phyloP scores from a whole-genome alignment of 2,888 invertebrate genomes.

The Tethea ocularis region DNA sequence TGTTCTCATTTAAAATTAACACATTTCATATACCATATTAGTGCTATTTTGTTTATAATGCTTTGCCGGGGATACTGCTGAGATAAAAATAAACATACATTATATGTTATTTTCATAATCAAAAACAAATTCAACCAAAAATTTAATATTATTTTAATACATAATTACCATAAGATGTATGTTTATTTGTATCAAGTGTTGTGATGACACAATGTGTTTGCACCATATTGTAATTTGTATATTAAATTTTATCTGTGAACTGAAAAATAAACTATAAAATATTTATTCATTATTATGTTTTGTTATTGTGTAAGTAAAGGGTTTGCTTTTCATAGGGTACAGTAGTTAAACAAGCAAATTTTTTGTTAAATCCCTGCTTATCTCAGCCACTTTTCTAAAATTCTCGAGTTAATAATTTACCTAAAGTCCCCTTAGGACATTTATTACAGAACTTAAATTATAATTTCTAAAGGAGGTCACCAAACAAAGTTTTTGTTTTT shows the following conservation, averaged over 20 bases:
- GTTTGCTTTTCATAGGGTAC: not conserved
- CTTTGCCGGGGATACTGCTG: slow-evolving; percentile 51
- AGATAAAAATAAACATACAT: slow-evolving; percentile 43
- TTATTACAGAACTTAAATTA: too few species aligned
- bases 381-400: not conserved
- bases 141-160: not conserved
- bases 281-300: not conserved
- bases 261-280: slow-evolving; percentile 7
- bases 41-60: slow-evolving; percentile 9
- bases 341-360: not conserved
- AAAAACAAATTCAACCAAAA: not conserved
- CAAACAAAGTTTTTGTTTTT: too few species aligned
- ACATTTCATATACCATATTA: not conserved
- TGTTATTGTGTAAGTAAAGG: not conserved
- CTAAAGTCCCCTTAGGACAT: too few species aligned
- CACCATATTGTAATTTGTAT: slow-evolving; percentile 15
- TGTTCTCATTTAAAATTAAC: too few species aligned
- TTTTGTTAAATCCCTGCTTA: not conserved
- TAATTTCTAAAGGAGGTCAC: too few species aligned
- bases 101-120: slow-evolving; percentile 1
- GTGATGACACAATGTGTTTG: slow-evolving; percentile 49
- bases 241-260: slow-evolving; percentile 12
- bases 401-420: too few species aligned
- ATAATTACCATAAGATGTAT: slow-evolving; percentile 21
- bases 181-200: slow-evolving; percentile 43